Conservation (phyloP, 2,888 invertebrate species). For the Cataglyphis rosenhaueri region DNA sequence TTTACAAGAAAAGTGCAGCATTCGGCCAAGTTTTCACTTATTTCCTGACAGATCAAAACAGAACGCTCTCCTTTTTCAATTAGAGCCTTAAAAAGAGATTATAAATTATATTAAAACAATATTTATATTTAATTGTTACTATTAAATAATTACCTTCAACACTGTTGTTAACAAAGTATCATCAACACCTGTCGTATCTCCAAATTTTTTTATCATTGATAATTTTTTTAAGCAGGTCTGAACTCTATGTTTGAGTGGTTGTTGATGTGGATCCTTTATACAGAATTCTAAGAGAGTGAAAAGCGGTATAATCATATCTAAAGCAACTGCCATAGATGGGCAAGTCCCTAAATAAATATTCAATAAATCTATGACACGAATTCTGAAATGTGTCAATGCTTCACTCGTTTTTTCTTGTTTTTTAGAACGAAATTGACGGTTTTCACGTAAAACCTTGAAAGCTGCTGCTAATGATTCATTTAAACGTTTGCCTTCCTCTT, state of each 20-base stretch:
- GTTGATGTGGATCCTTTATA: slow-evolving; percentile 89
- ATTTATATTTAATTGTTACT: not conserved
- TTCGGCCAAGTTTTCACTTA: slow-evolving; percentile 89
- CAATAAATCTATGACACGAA: slow-evolving; percentile 91
- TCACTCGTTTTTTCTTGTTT: slow-evolving; percentile 89
- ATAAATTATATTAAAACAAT: not conserved
- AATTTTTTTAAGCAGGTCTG: slow-evolving; percentile 88
- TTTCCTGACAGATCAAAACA: slow-evolving; percentile 89
- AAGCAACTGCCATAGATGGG: slow-evolving; percentile 89
- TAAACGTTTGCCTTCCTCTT: slow-evolving; percentile 91
- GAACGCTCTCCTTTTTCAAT: slow-evolving; percentile 89
- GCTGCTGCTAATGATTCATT: slow-evolving; percentile 91
- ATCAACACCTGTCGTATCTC: slow-evolving; percentile 87
- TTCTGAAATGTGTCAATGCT: slow-evolving; percentile 90
- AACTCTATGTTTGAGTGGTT: slow-evolving; percentile 89
- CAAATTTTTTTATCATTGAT: slow-evolving; percentile 88
- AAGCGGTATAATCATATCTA: slow-evolving; percentile 90
- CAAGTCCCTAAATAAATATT: slow-evolving; percentile 91
- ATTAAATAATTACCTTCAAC: slow-evolving; percentile 72
- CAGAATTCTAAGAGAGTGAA: slow-evolving; percentile 90
- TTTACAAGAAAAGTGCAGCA: slow-evolving; percentile 89
- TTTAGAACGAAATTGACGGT: slow-evolving; percentile 80
- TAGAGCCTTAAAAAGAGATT: slow-evolving; percentile 85
- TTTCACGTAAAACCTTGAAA: slow-evolving; percentile 88
- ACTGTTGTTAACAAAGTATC: slow-evolving; percentile 87